Percentiles rank a stretch among this genome's conserved stretches.
Conservation (phyloP, 2,113 vertebrate genomes). For the Pitta sordida region DNA sequence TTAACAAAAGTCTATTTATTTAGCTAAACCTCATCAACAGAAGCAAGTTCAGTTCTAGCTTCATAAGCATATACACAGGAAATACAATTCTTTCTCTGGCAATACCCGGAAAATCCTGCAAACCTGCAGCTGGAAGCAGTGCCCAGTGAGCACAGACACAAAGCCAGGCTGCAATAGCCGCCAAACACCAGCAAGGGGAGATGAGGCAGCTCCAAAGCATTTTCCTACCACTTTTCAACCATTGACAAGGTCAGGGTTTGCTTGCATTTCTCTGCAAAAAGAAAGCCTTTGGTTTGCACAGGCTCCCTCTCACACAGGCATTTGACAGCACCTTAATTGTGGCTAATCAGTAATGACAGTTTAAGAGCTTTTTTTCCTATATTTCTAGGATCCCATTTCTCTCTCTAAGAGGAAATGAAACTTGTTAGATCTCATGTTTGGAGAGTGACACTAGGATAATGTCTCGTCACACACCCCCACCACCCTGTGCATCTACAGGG, state of each 20-base stretch:
- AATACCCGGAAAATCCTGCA: neutral
- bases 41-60: neutral
- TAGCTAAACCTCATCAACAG: neutral
- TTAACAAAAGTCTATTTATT: neutral
- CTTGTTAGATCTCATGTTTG: neutral
- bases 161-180: neutral
- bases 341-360: neutral
- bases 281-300: neutral
- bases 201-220: conserved; percentile 5
- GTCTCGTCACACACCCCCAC: no score
- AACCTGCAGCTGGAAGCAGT: neutral
- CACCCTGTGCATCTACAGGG: neutral
- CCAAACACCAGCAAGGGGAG: conserved; percentile 50
- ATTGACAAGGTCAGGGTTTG: neutral
- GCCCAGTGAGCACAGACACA: neutral
- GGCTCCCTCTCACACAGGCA: neutral
- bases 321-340: neutral
- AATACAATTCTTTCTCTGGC: neutral
- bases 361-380: neutral
- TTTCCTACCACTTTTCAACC: neutral
- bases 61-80: neutral
- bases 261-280: neutral
- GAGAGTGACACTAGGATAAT: no score
- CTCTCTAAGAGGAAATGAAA: neutral
- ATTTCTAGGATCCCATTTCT: neutral